Percentiles rank a stretch among this genome's conserved stretches.
These are phyloP conservation scores for Parazoanthus darwini DNA, from an alignment of 92 coral and sea anemone species.

Conservation along the genomic window DNA sequence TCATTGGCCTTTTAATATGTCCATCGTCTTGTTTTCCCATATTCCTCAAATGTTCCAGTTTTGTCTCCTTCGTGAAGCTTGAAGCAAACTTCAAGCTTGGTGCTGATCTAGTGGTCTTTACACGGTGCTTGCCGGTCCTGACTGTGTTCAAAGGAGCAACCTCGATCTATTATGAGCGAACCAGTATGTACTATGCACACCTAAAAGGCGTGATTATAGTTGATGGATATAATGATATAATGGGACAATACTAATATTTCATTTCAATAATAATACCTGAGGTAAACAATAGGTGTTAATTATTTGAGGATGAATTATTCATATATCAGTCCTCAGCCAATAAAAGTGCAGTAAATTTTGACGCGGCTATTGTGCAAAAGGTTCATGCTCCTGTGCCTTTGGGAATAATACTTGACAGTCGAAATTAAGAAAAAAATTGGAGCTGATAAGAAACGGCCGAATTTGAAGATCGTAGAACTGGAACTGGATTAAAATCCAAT, in stretches of 20 bases:
- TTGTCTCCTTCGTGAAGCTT: constrained; percentile 7
- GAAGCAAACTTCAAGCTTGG: constrained; percentile 24
- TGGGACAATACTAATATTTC: constrained; percentile 99
- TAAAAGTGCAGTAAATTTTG: constrained; percentile 63
- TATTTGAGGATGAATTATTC: constrained; percentile 97
- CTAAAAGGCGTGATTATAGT: constrained; percentile 97
- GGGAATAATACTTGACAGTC: constrained; percentile 44
- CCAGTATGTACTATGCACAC: constrained; percentile 75
- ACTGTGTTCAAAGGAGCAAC: constrained; percentile 94
- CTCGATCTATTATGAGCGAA: constrained; percentile 78
- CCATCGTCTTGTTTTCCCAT: constrained; percentile 99
- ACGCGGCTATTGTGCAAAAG: constrained; percentile 67
- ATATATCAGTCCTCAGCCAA: constrained; percentile 86
- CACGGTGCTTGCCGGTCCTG: constrained; percentile 38
- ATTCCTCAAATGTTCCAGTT: constrained; percentile 25
- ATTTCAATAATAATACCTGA: constrained; percentile 98
- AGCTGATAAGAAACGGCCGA: constrained; percentile 37
- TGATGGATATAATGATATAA: constrained; percentile 99
- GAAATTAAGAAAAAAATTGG: constrained; percentile 23
- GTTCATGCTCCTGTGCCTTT: constrained; percentile 67
- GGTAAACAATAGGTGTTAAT: constrained; percentile 99
- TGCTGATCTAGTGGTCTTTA: constrained; percentile 44
- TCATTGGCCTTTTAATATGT: constrained; percentile 98
- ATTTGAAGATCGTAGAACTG: constrained; percentile 43
- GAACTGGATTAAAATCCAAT: constrained; percentile 50